phyloP scores from a whole-genome alignment of 2,797 vertebrate species.

The Dryobates pubescens region DNA sequence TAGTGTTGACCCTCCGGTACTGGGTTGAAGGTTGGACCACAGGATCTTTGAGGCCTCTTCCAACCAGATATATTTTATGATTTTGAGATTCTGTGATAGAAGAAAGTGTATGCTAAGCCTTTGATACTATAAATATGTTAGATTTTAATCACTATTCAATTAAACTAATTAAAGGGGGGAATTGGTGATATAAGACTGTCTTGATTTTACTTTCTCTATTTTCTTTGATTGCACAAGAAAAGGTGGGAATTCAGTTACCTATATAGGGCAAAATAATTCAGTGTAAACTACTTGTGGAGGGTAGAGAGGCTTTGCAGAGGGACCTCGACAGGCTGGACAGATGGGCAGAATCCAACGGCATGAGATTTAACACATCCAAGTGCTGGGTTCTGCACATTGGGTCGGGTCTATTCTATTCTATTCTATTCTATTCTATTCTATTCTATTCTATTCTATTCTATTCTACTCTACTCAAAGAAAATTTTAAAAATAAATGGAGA shows the following conservation, averaged over 20 bases:
- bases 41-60: no score
- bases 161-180: not conserved
- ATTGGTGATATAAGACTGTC: not conserved
- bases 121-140: not conserved
- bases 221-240: not conserved
- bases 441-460: no score
- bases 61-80: no score
- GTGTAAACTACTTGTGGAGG: not conserved
- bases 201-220: not conserved
- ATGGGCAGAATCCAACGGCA: no score
- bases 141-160: not conserved
- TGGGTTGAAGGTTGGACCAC: no score
- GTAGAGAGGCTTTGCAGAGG: no score
- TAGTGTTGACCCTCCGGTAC: no score
- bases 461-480: not conserved
- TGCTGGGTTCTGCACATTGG: no score
- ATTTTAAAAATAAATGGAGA: not conserved
- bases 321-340: no score
- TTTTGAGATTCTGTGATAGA: not conserved
- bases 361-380: no score
- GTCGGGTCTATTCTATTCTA: no score
- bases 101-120: not conserved
- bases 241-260: not conserved
- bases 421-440: no score
- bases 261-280: not conserved